Conservation (phyloP, 2,113 vertebrate species). For the Menura novaehollandiae region DNA sequence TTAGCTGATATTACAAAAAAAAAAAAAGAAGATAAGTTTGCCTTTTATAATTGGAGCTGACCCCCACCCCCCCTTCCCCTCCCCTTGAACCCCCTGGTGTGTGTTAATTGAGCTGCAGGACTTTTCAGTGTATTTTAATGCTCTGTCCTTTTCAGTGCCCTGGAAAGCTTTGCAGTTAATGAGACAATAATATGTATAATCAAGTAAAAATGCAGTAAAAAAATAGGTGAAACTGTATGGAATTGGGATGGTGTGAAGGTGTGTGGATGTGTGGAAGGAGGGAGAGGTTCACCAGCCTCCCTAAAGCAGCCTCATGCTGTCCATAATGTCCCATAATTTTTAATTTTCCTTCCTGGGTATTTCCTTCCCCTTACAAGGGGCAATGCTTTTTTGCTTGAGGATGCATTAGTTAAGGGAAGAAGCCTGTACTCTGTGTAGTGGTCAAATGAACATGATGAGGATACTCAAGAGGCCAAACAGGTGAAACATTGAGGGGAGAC, state of each 20-base stretch:
- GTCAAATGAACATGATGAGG: background rate
- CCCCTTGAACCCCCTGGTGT: slow-evolving; percentile 28
- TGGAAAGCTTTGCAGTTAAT: slow-evolving; percentile 56
- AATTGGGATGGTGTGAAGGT: background rate
- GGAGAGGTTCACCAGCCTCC: background rate
- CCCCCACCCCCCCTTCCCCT: background rate
- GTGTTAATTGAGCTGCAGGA: slow-evolving; percentile 59
- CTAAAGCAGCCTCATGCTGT: background rate
- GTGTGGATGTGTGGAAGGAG: background rate
- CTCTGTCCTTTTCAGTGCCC: slow-evolving; percentile 31
- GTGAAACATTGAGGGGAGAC: background rate
- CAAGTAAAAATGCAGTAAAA: slow-evolving; percentile 37
- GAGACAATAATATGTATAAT: slow-evolving; percentile 58
- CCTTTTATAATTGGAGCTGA: slow-evolving; percentile 54
- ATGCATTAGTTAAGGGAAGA: background rate
- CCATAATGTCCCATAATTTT: background rate
- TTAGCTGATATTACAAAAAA: slow-evolving; percentile 43
- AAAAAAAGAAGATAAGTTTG: background rate
- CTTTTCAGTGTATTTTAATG: slow-evolving; percentile 49
- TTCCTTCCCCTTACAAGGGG: background rate
- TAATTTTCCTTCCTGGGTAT: background rate
- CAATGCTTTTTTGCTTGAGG: background rate
- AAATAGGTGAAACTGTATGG: background rate
- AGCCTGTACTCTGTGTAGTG: background rate
- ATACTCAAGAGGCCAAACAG: background rate